Conservation (phyloP, 1,140 invertebrate genomes). For the fruit fly (Drosophila melanogaster) region Release_6_plus_ISO1_MT NC_004354.4:13264001-13264500, state of each 20-base stretch:
- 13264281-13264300: constrained; percentile 10
- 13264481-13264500: constrained; percentile 24
- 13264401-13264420: constrained; percentile 20
- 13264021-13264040: constrained; percentile 34
- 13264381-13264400: constrained; percentile 13
- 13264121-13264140: constrained; percentile 11
- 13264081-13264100: constrained; percentile 70
- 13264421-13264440: constrained; percentile 32
- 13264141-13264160: constrained; percentile 32
- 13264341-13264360: constrained; percentile 14
- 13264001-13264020: constrained; percentile 33
- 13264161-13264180: constrained; percentile 37
- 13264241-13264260: constrained; percentile 4
- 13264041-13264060: constrained; percentile 54
- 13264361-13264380: constrained; percentile 26
- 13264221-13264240: neutral
- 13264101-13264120: constrained; percentile 38
- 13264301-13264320: constrained; percentile 1
- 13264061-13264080: constrained; percentile 62
- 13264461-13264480: constrained; percentile 23
- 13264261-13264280: constrained; percentile 2
- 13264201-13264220: neutral
- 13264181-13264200: constrained; percentile 39
- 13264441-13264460: constrained; percentile 17
- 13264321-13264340: constrained; percentile 11